A percentile compares a stretch with the other conserved stretches of the same genome.
Evolutionary conservation across 2,113 vertebrate species (phyloP).

Genomic region (Amazona guildingii): DNA sequence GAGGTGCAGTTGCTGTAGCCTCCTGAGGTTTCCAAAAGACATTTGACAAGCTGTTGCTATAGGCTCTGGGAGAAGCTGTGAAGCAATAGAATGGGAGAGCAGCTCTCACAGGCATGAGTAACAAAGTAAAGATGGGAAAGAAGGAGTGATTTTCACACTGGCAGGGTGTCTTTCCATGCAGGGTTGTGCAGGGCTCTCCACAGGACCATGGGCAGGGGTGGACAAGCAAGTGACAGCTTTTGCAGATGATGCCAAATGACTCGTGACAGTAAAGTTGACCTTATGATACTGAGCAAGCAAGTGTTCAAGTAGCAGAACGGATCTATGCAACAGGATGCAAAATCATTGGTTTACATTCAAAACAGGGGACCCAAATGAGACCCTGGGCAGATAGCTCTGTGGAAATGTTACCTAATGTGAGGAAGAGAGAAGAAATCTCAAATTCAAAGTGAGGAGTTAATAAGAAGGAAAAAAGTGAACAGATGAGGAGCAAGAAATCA

Average conservation of each 20-base stretch:
- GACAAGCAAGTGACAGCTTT: not conserved
- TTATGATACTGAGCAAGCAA: not conserved
- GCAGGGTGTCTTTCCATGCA: not conserved
- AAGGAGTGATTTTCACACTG: not conserved
- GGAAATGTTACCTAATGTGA: not conserved
- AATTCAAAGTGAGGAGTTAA: not conserved
- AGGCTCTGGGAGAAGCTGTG: not conserved
- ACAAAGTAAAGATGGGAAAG: not conserved
- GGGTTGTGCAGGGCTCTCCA: not conserved
- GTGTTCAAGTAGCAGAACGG: not conserved
- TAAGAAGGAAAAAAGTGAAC: accelerated
- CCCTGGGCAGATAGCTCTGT: not conserved
- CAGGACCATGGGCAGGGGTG: not conserved
- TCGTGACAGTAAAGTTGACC: not conserved
- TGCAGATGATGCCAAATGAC: not conserved
- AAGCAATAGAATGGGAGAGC: not conserved
- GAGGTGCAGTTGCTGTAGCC: not conserved
- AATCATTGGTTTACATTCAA: not conserved
- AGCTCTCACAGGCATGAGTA: not conserved
- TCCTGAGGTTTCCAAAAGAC: not conserved
- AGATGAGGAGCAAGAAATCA: not conserved
- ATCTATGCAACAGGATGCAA: not conserved
- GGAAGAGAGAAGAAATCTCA: not conserved
- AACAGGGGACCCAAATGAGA: not conserved
- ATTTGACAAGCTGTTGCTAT: not conserved